Percentiles rank a stretch among this genome's conserved stretches.
Evolutionary conservation across 2,797 vertebrate genomes (phyloP).

Genomic region (Threskiornis aethiopicus): DNA sequence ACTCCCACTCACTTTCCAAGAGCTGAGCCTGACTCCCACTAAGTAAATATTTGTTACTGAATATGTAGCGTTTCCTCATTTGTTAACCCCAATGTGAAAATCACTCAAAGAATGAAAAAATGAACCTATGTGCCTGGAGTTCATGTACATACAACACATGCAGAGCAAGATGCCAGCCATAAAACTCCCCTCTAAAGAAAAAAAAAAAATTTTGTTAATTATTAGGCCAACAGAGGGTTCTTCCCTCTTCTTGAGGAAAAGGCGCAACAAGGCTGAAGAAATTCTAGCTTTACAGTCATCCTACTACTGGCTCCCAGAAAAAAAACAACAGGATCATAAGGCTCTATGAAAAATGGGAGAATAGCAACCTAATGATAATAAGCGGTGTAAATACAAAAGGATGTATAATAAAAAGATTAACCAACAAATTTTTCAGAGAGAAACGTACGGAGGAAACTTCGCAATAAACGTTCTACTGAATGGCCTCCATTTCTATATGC

Average conservation of each 20-base stretch:
- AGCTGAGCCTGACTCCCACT: not conserved
- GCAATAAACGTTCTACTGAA: not conserved
- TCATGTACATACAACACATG: not conserved
- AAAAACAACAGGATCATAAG: not conserved
- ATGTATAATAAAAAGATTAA: not conserved
- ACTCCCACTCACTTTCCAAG: slow-evolving; percentile 1
- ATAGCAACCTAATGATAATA: not conserved
- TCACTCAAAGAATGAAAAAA: not conserved
- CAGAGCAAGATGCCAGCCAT: not conserved
- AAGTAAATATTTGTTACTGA: slow-evolving; percentile 33
- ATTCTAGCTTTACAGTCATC: not conserved
- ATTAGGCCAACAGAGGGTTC: not conserved
- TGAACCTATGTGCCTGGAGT: not conserved
- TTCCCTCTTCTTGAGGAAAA: not conserved
- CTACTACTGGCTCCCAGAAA: not conserved
- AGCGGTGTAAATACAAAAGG: not conserved
- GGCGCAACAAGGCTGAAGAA: not conserved
- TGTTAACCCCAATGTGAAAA: not conserved
- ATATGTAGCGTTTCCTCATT: not conserved
- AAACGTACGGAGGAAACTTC: not conserved
- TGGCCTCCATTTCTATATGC: not conserved
- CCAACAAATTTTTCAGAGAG: not conserved
- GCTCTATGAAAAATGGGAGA: not conserved
- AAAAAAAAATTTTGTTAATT: not conserved
- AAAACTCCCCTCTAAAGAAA: not conserved